A percentile compares a stretch with the other conserved stretches of the same genome.
phyloP scores from a whole-genome alignment of 23 tunicate genomes.

The Aplidium turbinatum region DNA sequence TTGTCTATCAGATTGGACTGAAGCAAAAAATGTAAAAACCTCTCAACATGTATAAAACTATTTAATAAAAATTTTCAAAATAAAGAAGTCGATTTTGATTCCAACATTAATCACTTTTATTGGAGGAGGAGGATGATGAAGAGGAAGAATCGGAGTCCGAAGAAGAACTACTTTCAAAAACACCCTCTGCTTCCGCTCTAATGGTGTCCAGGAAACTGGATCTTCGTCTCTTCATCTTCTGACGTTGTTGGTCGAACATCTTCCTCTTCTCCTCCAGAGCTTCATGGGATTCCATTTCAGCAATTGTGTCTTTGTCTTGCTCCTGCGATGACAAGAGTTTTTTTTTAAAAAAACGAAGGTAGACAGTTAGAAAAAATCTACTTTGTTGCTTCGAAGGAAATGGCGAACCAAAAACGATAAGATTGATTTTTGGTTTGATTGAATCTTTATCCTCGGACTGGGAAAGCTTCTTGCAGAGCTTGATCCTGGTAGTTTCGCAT shows the following conservation, averaged over 20 bases:
- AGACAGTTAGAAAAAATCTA: background rate
- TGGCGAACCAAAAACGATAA: background rate
- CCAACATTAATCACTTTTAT: too few relatives aligned
- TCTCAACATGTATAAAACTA: too few relatives aligned
- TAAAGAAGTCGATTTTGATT: too few relatives aligned
- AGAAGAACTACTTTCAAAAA: background rate
- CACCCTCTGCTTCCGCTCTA: conserved; percentile 44
- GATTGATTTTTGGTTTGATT: background rate
- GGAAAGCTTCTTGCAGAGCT: too few relatives aligned
- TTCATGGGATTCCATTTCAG: conserved; percentile 1
- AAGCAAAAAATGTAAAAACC: too few relatives aligned
- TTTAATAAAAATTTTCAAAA: too few relatives aligned
- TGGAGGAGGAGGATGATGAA: too few relatives aligned
- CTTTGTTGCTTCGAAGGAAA: background rate
- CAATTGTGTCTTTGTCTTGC: conserved; percentile 10
- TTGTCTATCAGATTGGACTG: too few relatives aligned
- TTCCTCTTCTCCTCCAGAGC: conserved; percentile 74
- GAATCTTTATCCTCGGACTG: too few relatives aligned
- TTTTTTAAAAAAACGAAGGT: too few relatives aligned
- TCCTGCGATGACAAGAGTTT: too few relatives aligned
- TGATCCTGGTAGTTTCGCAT: too few relatives aligned
- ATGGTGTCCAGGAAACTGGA: conserved; percentile 81
- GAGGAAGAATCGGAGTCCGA: conserved; percentile 1
- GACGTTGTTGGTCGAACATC: conserved; percentile 58
- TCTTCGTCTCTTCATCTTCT: conserved; percentile 48